Conservation (phyloP, 2,113 vertebrate species). For the Lethenteron reissneri region DNA sequence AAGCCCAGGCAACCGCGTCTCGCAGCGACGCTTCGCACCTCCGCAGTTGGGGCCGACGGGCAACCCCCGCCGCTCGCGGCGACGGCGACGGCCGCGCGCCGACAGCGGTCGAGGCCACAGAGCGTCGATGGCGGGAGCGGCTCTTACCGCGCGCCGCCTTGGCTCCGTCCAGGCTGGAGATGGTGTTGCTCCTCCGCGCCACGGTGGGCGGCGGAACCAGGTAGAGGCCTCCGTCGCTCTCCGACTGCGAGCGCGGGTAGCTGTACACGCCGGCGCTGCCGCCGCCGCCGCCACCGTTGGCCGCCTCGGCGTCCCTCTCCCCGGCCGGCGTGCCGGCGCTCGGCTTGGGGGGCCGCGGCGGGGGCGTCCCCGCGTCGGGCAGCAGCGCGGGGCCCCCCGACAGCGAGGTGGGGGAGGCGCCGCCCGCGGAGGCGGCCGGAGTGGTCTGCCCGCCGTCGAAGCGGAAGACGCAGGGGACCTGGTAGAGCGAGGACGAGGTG, state of each 20-base stretch:
- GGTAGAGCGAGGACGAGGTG: constrained; percentile 37
- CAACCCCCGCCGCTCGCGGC: no score
- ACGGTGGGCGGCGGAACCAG: background rate
- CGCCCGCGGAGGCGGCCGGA: constrained; percentile 34
- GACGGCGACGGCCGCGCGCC: no score
- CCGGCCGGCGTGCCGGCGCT: background rate
- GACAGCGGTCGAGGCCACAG: no score
- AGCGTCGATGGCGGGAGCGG: no score
- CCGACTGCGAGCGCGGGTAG: constrained; percentile 4
- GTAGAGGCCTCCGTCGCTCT: constrained; percentile 1
- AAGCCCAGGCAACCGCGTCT: no score
- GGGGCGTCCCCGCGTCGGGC: constrained; percentile 48
- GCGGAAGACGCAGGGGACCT: constrained; percentile 63
- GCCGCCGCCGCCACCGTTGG: background rate
- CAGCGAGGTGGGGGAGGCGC: constrained; percentile 38
- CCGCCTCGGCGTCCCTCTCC: background rate
- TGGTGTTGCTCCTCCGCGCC: constrained; percentile 5
- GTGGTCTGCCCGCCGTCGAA: constrained; percentile 91
- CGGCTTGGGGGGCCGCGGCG: constrained; percentile 25
- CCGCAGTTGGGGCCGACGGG: no score
- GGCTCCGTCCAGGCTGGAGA: background rate
- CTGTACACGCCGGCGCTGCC: background rate
- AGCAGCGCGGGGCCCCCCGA: constrained; percentile 31
- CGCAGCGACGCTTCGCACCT: no score
- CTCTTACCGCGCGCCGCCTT: no score